These are phyloP conservation scores for Panurus biarmicus DNA, from an alignment of 2,113 vertebrate species.

Conservation along the genomic window DNA sequence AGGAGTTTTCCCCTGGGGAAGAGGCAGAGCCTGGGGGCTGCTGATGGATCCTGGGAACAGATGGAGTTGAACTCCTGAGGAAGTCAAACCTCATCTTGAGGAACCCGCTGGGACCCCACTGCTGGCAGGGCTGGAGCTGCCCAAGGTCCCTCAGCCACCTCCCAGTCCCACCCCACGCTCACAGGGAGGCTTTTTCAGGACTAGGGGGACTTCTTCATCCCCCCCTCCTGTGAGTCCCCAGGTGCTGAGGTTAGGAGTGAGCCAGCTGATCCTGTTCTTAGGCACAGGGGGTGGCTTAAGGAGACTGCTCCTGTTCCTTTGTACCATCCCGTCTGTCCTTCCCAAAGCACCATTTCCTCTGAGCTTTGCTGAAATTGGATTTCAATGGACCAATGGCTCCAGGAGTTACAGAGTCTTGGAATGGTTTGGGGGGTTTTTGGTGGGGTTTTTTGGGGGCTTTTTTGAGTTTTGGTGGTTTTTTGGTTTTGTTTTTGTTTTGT, in stretches of 20 bases:
- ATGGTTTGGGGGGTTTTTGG: too few species aligned
- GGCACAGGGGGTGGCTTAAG: background rate
- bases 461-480: too few species aligned
- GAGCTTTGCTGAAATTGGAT: background rate
- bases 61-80: background rate
- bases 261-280: background rate
- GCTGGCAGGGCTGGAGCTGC: background rate
- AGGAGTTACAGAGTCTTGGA: background rate
- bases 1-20: background rate
- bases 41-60: background rate
- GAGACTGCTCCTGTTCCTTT: background rate
- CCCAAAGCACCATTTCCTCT: background rate
- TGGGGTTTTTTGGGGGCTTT: too few species aligned
- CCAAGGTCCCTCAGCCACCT: background rate
- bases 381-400: background rate
- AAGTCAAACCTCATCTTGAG: background rate
- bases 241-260: background rate
- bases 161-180: background rate
- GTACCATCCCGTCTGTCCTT: background rate
- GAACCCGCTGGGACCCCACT: fast-evolving
- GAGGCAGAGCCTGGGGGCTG: background rate
- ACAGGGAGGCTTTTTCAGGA: background rate
- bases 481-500: too few species aligned
- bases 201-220: background rate
- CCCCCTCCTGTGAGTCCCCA: background rate